These are phyloP conservation scores for Sminthurinus aureus DNA, from an alignment of 2,888 invertebrate genomes.

Conservation along the genomic window DNA sequence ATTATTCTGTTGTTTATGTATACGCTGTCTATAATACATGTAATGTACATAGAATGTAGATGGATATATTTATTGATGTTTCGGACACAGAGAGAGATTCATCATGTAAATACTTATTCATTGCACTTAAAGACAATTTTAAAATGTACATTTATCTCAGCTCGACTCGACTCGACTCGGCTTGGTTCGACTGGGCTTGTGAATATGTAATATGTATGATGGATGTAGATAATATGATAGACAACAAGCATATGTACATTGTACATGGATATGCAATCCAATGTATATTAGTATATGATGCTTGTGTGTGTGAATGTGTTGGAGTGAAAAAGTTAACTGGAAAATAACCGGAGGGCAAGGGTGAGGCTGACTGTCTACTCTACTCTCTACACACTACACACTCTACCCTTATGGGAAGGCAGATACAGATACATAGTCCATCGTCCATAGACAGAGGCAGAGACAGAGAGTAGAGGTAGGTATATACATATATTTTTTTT, in stretches of 20 bases:
- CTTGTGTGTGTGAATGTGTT: not conserved
- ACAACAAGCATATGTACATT: not conserved
- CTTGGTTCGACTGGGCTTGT: no score
- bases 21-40: not conserved
- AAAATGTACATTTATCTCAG: no score
- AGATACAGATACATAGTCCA: not conserved
- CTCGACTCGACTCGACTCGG: no score
- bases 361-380: conserved; percentile 41
- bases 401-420: not conserved
- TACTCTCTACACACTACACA: not conserved
- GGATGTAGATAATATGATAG: no score
- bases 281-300: not conserved
- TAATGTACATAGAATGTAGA: not conserved
- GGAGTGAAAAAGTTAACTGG: conserved; percentile 32
- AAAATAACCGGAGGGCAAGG: conserved; percentile 44
- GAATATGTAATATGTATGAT: no score
- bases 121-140: conserved; percentile 28
- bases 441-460: not conserved
- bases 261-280: not conserved
- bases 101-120: conserved; percentile 15
- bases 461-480: not conserved
- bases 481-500: not conserved
- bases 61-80: no score
- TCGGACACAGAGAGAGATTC: no score
- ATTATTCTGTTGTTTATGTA: not conserved